Evolutionary conservation across 1,140 invertebrate species (phyloP), one percentile per base, ranked within the genome.

Genomic region (Paralvinella palmiformis): DNA sequence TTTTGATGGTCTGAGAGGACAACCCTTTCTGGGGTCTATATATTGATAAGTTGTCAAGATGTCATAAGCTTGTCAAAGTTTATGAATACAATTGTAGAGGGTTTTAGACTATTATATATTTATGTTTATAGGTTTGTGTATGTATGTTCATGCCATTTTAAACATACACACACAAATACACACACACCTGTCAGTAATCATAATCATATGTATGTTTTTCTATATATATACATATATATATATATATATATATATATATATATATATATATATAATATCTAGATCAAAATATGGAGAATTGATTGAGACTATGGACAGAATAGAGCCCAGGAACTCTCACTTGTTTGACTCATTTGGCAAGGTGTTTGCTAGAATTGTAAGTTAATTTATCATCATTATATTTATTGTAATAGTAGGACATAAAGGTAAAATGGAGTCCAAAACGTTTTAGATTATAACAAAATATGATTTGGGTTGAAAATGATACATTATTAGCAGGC

Each of bases 241-340:
- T 41, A 10, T n/a, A 41, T 41, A n/a, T 41, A 41, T n/a, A 41
- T 10, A 10, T 41, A 41, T 41, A 41, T 10, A 41, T n/a, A 41
- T 41, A 10, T 41, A 10, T 41, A 10, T n/a, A 41, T 41, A 10
- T 41, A 10, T 10, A 41, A 41, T 41, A 41, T n/a, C 37, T 41
- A 41, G 37, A n/a, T 10, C n/a, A 41, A 10, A 41, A 67, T 59
- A 41, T 68, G 5, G 88, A 64, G 85, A 85, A 63, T 86, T 91
- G 22, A 85, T 87, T 56, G 77, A 81, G 33, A 82, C 86, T 52
- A 77, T 92, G 41, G 86, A 89, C 67, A 85, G 85, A 64, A 82
- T 85, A 65, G 92, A 96, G 80, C 83, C 87, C 0, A 88, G 86
- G 66, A 94, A 92, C 81, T 82, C 84, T 1, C 80, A 82, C 63